Conservation (phyloP, 2,888 invertebrate genomes). For the Mamestra brassicae region DNA sequence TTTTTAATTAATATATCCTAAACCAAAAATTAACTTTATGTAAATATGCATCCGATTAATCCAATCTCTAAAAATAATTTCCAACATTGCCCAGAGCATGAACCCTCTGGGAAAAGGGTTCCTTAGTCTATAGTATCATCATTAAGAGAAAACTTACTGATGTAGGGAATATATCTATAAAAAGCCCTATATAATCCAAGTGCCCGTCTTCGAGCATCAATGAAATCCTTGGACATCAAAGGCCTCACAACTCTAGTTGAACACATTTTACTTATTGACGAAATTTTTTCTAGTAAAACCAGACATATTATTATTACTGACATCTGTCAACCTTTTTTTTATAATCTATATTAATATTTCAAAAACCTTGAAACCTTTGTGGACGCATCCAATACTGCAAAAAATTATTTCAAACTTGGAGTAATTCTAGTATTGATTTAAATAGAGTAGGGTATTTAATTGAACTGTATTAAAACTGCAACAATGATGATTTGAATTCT, state of each 20-base stretch:
- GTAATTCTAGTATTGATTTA: too few species aligned
- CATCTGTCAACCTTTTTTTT: neutral
- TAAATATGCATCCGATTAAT: too few species aligned
- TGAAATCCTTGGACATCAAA: conserved; percentile 94
- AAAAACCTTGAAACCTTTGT: neutral
- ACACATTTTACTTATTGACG: neutral
- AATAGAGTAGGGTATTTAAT: neutral
- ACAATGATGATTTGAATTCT: conserved; percentile 58
- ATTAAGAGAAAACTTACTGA: conserved; percentile 91
- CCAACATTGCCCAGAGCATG: too few species aligned
- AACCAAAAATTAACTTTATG: too few species aligned
- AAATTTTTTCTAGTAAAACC: neutral
- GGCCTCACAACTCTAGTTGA: conserved; percentile 93
- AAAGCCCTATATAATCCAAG: conserved; percentile 97
- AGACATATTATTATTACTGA: neutral
- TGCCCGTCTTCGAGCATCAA: conserved; percentile 95
- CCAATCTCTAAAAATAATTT: too few species aligned
- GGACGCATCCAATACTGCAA: neutral
- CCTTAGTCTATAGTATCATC: neutral
- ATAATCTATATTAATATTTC: neutral
- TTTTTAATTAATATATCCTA: too few species aligned
- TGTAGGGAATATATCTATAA: conserved; percentile 96
- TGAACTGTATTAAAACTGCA: conserved; percentile 42
- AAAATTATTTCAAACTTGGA: too few species aligned
- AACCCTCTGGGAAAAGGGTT: too few species aligned